Evolutionary conservation across 1,140 invertebrate species (phyloP).

Genomic region (Schlechtendalia chinensis): DNA sequence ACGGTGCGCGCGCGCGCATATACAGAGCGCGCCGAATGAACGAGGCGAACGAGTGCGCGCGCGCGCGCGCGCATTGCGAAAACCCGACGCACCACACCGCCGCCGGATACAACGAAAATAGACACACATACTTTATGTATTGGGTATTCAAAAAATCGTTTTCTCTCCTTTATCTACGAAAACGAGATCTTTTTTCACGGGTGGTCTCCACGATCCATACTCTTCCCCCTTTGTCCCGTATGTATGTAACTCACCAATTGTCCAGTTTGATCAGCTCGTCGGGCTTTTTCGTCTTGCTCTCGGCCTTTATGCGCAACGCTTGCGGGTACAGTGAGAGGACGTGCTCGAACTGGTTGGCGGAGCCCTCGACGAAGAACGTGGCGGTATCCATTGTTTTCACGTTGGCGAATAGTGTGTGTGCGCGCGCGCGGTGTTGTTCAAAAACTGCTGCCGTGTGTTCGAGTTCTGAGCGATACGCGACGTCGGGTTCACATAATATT

Average conservation of each 20-base stretch:
- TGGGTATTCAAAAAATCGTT: no score
- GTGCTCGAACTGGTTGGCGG: constrained; percentile 80
- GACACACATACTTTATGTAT: no score
- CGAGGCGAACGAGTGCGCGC: no score
- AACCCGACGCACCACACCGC: background rate
- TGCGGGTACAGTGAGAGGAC: constrained; percentile 85
- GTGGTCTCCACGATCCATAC: no score
- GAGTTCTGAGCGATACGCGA: no score
- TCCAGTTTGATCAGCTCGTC: constrained; percentile 90
- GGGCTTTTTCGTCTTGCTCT: constrained; percentile 83
- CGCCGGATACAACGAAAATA: no score
- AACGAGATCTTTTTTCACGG: no score
- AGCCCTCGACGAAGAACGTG: constrained; percentile 86
- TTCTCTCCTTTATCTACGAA: no score
- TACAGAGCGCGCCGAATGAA: constrained; percentile 43
- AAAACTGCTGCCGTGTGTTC: no score
- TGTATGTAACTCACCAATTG: constrained; percentile 89
- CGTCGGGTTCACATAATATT: no score
- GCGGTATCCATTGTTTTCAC: constrained; percentile 64
- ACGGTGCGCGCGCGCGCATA: background rate
- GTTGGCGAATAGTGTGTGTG: no score
- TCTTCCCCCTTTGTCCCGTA: no score
- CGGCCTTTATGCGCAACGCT: constrained; percentile 81
- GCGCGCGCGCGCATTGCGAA: background rate
- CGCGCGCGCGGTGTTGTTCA: background rate